A percentile compares a stretch with the other conserved stretches of the same genome.
Conservation (phyloP, 2,888 invertebrate genomes). For the Periphyllus acericola region DNA sequence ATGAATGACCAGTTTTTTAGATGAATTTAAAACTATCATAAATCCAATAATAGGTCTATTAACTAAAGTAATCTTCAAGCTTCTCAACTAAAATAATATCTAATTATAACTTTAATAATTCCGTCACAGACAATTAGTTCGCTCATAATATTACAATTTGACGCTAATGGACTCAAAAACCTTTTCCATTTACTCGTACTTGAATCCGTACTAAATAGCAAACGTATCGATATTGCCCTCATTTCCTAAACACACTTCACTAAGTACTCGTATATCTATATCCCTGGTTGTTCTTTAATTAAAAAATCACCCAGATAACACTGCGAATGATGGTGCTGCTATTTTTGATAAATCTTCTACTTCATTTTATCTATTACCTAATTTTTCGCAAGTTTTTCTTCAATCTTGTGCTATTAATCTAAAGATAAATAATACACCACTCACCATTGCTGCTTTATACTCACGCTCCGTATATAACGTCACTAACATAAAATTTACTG, state of each 20-base stretch:
- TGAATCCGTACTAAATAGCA: not conserved
- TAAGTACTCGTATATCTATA: not conserved
- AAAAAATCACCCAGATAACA: not conserved
- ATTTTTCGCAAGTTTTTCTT: constrained; percentile 10
- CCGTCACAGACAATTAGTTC: too few relatives aligned
- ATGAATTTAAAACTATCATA: constrained; percentile 10
- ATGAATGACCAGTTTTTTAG: not conserved
- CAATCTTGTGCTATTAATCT: constrained; percentile 24
- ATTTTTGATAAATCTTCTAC: constrained; percentile 28
- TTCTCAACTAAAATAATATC: too few relatives aligned
- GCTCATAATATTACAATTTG: constrained; percentile 47
- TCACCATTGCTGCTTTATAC: not conserved
- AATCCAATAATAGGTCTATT: constrained; percentile 21
- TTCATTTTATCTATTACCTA: constrained; percentile 30
- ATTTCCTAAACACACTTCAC: not conserved
- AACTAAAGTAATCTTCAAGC: not conserved
- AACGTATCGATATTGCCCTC: not conserved
- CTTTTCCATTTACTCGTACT: not conserved
- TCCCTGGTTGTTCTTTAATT: not conserved
- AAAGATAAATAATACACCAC: not conserved
- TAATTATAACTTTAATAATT: too few relatives aligned
- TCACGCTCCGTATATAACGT: too few relatives aligned
- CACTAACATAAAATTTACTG: too few relatives aligned
- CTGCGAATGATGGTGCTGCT: not conserved
- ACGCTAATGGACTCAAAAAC: too few relatives aligned